Base-by-base conservation (phyloP, 2,888 invertebrate genomes). In the Nephrotoma flavescens region DNA sequence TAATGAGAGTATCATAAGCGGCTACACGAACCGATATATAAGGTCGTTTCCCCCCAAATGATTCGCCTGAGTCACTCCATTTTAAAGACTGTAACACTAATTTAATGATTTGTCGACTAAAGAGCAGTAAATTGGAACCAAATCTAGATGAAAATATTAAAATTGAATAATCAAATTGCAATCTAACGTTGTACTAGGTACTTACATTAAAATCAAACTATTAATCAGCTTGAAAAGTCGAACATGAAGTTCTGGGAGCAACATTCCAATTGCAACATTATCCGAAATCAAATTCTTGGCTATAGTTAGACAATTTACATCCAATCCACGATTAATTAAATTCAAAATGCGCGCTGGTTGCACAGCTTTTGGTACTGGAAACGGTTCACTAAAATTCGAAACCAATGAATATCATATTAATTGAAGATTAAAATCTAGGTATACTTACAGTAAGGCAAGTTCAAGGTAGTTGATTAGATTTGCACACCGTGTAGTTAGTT, bases 291-390 rank as follows among this genome's bases (percentile, higher is more conserved):
- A 88, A 88, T 89, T 90, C 83, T 89, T 88, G 86, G 89, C 88
- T 6, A 90, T 87, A 71, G 88, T 89, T 19, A 83, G 42, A 83
- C 89, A 89, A 85, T 90, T 90, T 0, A 90, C 88, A 7, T 88
- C 88, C n/a, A 90, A 87, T 19, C 90, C 90, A 52, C 90, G 89
- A 6, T 88, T 87, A 41, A 91, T 88, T 1, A 91, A 47, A 86
- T 89, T 89, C 3, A 91, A 86, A 19, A 91, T 88, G 86, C 89
- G 89, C 85, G 89, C 89, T 4, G 90, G 88, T 86, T 88, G 87
- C 6, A 91, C 88, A 0, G 88, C 87, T 86, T 91, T 91, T 4
- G 89, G 83, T 0, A 89, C 89, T 6, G 91, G 89, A 88, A 89
- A 91, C 0, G 91, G 90, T 83, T 90, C 89, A 15, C 90, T 90